These are phyloP conservation scores for Ormyrus thymus DNA, from an alignment of 2,888 invertebrate species.

Conservation along the genomic window DNA sequence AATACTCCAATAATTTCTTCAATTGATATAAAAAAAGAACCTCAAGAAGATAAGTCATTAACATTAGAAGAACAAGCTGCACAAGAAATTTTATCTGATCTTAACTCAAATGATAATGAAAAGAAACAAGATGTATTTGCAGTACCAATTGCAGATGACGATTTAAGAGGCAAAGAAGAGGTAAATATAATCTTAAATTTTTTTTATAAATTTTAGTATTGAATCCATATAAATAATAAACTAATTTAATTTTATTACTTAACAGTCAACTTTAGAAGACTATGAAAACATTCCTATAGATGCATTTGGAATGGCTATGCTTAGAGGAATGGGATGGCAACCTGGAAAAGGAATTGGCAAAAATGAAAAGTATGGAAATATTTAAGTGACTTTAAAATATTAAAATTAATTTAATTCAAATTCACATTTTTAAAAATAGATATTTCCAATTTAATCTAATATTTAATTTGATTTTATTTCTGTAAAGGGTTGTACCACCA, in stretches of 20 bases:
- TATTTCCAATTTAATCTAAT: background rate
- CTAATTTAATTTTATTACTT: constrained; percentile 58
- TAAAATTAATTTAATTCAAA: constrained; percentile 13
- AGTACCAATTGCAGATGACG: constrained; percentile 79
- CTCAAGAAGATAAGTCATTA: constrained; percentile 61
- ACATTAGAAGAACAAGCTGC: constrained; percentile 84
- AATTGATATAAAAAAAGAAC: constrained; percentile 62
- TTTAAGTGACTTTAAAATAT: background rate
- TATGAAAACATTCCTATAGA: constrained; percentile 84
- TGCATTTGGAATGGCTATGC: constrained; percentile 93
- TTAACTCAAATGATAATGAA: constrained; percentile 71
- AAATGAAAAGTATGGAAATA: constrained; percentile 73
- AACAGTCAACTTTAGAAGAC: constrained; percentile 80
- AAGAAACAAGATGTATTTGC: constrained; percentile 74
- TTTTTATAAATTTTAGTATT: background rate
- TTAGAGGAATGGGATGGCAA: constrained; percentile 96
- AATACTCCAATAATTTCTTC: constrained; percentile 49
- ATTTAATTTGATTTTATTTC: constrained; percentile 1
- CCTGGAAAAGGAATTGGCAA: constrained; percentile 81
- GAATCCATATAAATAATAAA: background rate
- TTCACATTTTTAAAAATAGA: constrained; percentile 5
- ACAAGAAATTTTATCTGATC: constrained; percentile 82
- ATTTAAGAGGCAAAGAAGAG: constrained; percentile 81
- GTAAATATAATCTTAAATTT: constrained; percentile 64
- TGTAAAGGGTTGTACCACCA: constrained; percentile 75